Evolutionary conservation across 2,797 vertebrate genomes (phyloP).

Genomic region (Microchirus variegatus): DNA sequence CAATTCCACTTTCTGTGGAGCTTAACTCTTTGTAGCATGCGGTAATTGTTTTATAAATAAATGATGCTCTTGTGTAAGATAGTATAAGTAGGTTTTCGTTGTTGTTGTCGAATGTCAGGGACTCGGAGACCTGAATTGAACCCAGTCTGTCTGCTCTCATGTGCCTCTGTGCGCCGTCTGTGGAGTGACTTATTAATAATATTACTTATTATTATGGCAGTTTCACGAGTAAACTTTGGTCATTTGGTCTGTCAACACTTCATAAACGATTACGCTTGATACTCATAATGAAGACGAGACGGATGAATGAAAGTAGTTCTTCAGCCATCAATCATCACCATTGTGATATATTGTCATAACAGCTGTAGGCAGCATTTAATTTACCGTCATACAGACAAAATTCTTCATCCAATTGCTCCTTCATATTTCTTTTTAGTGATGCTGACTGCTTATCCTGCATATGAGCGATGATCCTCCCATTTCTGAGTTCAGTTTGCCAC

Average conservation of each 20-base stretch:
- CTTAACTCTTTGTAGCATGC: background rate
- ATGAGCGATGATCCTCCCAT: conserved; percentile 16
- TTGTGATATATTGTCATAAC: background rate
- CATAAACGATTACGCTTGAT: too few relatives aligned
- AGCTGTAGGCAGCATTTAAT: background rate
- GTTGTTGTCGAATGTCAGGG: background rate
- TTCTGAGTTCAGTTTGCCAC: conserved; percentile 27
- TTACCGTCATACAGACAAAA: too few relatives aligned
- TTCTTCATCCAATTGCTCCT: too few relatives aligned
- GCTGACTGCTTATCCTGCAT: conserved; percentile 6
- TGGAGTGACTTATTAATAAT: too few relatives aligned
- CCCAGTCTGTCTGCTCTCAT: background rate
- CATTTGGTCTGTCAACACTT: too few relatives aligned
- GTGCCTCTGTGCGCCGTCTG: background rate
- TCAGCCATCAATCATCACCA: background rate
- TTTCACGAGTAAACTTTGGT: too few relatives aligned
- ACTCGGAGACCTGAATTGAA: background rate
- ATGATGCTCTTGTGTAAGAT: background rate
- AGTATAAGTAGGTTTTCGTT: background rate
- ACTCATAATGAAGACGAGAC: too few relatives aligned
- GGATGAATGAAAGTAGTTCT: background rate
- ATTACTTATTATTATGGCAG: too few relatives aligned
- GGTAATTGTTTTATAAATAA: background rate
- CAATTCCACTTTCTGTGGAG: background rate
- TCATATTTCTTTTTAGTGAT: conserved; percentile 3